Evolutionary conservation across 2,888 invertebrate species (phyloP).

Genomic region (Noctuana brunneofusca): DNA sequence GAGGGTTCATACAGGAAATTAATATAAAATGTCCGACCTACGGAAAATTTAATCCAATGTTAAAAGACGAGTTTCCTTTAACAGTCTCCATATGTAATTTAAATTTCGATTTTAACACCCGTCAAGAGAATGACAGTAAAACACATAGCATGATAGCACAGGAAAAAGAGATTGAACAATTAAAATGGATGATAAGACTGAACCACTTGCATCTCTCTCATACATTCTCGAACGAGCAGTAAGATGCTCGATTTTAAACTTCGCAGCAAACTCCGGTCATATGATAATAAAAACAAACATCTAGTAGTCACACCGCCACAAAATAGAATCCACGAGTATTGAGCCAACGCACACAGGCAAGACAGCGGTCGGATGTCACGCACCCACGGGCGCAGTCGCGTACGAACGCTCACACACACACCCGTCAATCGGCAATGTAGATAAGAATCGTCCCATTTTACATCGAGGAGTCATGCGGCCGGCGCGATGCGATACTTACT

Average conservation of each 20-base stretch:
- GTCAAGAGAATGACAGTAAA: not conserved
- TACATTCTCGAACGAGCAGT: slow-evolving; percentile 2
- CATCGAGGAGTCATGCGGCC: slow-evolving; percentile 76
- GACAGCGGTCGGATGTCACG: slow-evolving; percentile 73
- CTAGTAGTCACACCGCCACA: slow-evolving; percentile 74
- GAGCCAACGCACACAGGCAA: slow-evolving; percentile 74
- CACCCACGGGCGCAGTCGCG: slow-evolving; percentile 54
- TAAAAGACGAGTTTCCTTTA: too few relatives aligned
- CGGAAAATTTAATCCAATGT: too few relatives aligned
- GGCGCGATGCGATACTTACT: slow-evolving; percentile 66
- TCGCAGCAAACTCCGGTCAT: slow-evolving; percentile 69
- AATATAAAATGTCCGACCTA: too few relatives aligned
- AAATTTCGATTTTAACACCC: not conserved
- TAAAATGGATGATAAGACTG: slow-evolving; percentile 8
- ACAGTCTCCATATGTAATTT: not conserved
- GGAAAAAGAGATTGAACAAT: not conserved
- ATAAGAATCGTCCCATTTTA: slow-evolving; percentile 82
- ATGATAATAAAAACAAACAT: slow-evolving; percentile 83
- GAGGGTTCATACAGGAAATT: too few relatives aligned
- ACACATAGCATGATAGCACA: not conserved
- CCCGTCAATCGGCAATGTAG: slow-evolving; percentile 56
- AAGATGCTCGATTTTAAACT: slow-evolving; percentile 36
- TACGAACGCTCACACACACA: slow-evolving; percentile 56
- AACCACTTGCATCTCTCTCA: slow-evolving; percentile 11
- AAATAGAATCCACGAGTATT: slow-evolving; percentile 78